A percentile compares a stretch with the other conserved stretches of the same genome.
Evolutionary conservation across 2,888 invertebrate genomes (phyloP).

Genomic region (Drosophila meridionalis): DNA sequence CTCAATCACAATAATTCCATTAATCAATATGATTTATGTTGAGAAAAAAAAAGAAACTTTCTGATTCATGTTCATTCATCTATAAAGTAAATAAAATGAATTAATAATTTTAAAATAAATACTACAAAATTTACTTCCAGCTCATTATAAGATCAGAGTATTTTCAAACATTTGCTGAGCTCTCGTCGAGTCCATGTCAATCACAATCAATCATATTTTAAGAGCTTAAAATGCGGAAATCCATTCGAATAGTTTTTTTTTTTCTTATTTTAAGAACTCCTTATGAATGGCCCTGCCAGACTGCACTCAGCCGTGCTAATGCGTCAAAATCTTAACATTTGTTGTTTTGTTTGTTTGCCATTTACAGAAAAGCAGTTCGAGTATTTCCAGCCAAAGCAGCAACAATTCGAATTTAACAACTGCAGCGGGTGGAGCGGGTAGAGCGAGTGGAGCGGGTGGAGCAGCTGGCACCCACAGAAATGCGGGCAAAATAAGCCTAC

Average conservation of each 20-base stretch:
- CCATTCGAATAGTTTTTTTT: constrained; percentile 22
- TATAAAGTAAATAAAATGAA: not conserved
- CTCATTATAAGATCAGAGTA: not conserved
- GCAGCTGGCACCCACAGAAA: constrained; percentile 78
- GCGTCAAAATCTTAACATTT: constrained; percentile 29
- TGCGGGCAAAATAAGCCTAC: constrained; percentile 83
- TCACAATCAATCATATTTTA: constrained; percentile 10
- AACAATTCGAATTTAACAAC: constrained; percentile 80
- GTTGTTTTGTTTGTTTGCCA: constrained; percentile 51
- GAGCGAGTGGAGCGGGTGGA: constrained; percentile 45
- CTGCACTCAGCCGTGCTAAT: constrained; percentile 32
- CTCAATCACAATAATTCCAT: not conserved
- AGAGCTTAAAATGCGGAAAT: constrained; percentile 16
- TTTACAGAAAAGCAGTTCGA: constrained; percentile 84
- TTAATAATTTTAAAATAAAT: not conserved
- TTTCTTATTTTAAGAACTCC: constrained; percentile 31
- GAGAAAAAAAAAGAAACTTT: not conserved
- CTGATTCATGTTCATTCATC: not conserved
- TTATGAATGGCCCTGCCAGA: constrained; percentile 1
- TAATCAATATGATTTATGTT: not conserved
- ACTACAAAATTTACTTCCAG: not conserved
- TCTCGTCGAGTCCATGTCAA: not conserved
- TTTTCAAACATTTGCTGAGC: constrained; percentile 1
- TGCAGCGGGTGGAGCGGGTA: constrained; percentile 51
- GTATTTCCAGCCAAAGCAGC: constrained; percentile 83